These are phyloP conservation scores for Malurus leucopterus DNA, from an alignment of 2,797 vertebrate genomes.

Conservation along the genomic window DNA sequence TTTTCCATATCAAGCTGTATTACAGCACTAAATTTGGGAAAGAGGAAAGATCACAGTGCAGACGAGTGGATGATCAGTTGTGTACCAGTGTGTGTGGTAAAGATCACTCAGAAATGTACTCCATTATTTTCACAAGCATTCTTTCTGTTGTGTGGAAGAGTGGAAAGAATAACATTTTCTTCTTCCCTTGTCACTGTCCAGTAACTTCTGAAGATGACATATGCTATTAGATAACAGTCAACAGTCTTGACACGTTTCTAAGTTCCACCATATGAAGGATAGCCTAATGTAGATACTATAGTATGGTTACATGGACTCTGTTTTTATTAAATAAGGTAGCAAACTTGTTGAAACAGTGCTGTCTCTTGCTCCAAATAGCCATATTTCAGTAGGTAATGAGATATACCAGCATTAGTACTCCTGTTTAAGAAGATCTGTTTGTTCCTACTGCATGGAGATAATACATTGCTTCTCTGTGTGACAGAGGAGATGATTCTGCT, in stretches of 20 bases:
- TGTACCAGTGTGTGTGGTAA: background rate
- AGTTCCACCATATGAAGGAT: background rate
- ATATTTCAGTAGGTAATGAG: background rate
- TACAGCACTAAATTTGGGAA: background rate
- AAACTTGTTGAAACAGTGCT: background rate
- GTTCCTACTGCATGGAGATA: background rate
- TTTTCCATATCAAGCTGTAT: background rate
- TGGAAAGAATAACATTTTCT: background rate
- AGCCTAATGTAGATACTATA: background rate
- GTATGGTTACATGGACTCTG: background rate
- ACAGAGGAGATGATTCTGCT: background rate
- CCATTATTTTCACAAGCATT: background rate
- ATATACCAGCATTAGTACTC: background rate
- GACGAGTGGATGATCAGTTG: background rate
- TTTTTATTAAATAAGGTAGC: background rate
- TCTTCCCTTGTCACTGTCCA: background rate
- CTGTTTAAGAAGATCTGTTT: background rate
- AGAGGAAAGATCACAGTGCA: background rate
- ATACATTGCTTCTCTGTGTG: background rate
- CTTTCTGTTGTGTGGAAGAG: background rate
- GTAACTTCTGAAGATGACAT: background rate
- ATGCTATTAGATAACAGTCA: background rate
- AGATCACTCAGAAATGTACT: background rate
- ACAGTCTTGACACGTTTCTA: background rate
- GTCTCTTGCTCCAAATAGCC: background rate